Conservation (phyloP, 1,140 invertebrate genomes). For the Daktulosphaira vitifoliae region DNA sequence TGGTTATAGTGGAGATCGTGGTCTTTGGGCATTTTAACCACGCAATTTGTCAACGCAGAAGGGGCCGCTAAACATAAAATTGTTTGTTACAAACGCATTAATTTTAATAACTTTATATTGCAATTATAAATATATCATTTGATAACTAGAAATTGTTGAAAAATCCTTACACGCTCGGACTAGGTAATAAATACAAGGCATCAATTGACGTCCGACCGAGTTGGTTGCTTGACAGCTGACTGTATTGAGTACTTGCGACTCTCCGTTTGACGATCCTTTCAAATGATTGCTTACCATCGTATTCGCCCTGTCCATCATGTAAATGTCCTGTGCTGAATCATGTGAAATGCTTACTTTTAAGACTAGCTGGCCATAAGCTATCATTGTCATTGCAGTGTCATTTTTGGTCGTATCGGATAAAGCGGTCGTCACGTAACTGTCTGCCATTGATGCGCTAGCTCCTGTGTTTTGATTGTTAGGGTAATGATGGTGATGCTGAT, state of each 20-base stretch:
- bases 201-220: neutral
- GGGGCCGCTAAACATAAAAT: neutral
- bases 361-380: neutral
- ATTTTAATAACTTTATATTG: too few relatives aligned
- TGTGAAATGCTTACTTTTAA: neutral
- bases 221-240: conserved; percentile 19
- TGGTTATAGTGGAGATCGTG: neutral
- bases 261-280: too few relatives aligned
- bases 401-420: neutral
- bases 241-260: neutral
- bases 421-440: conserved; percentile 15
- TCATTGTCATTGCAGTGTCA: neutral
- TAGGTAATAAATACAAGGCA: conserved; percentile 4
- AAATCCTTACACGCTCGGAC: conserved; percentile 1
- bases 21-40: neutral
- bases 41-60: neutral
- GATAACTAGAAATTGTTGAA: too few relatives aligned
- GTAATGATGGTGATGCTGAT: too few relatives aligned
- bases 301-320: too few relatives aligned
- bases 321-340: neutral
- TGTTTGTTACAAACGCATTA: too few relatives aligned
- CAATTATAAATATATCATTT: too few relatives aligned
- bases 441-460: neutral
- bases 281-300: neutral
- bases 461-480: too few relatives aligned